Conservation (phyloP, 1,140 invertebrate genomes). For the Camponotus vicinus region DNA sequence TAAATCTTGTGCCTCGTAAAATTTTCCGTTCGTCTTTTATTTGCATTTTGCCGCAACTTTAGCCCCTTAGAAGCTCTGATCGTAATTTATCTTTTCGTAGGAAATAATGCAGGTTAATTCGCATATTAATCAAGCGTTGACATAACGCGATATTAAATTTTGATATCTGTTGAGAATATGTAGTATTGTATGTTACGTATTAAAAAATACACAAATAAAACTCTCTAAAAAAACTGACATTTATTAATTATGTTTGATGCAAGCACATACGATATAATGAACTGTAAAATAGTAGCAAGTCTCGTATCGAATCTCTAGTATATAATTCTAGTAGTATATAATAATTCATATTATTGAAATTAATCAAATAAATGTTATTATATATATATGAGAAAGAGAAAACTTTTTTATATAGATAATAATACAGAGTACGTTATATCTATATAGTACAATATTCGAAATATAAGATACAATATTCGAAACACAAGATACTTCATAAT, state of each 20-base stretch:
- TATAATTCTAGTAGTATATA: neutral
- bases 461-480: too few species aligned
- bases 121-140: neutral
- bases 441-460: too few species aligned
- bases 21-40: constrained; percentile 73
- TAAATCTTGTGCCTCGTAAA: constrained; percentile 73
- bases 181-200: neutral
- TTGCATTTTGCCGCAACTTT: constrained; percentile 57
- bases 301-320: neutral
- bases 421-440: neutral
- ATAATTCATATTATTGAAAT: constrained; percentile 51
- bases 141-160: neutral
- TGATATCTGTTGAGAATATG: neutral
- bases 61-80: neutral
- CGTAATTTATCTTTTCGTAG: constrained; percentile 44
- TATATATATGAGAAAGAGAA: constrained; percentile 2
- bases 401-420: neutral
- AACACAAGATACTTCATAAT: too few species aligned
- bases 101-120: constrained; percentile 67
- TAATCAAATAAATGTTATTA: constrained; percentile 18
- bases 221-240: neutral
- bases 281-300: neutral
- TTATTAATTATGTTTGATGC: constrained; percentile 3
- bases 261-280: neutral
- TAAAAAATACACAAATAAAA: constrained; percentile 2